Evolutionary conservation across 2,888 invertebrate species (phyloP).

Genomic region (Drosophila nr. fundita): DNA sequence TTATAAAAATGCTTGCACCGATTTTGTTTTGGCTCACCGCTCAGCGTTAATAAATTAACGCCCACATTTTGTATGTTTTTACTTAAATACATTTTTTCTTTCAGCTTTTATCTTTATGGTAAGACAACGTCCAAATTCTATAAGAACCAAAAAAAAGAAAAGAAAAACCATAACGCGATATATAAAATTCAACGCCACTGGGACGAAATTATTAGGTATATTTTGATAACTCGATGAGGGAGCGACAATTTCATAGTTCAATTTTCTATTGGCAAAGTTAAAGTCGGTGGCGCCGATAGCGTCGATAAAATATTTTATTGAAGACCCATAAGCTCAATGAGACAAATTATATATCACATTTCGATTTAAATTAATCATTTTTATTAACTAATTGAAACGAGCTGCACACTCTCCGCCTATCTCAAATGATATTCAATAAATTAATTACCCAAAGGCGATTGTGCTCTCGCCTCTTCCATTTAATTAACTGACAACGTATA

Average conservation of each 20-base stretch:
- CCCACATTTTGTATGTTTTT: slow-evolving; percentile 52
- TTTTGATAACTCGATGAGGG: slow-evolving; percentile 58
- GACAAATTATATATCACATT: slow-evolving; percentile 65
- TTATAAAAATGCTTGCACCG: slow-evolving; percentile 73
- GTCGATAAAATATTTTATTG: slow-evolving; percentile 70
- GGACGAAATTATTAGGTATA: slow-evolving; percentile 25
- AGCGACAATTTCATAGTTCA: slow-evolving; percentile 45
- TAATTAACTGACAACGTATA: slow-evolving; percentile 26
- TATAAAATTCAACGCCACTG: slow-evolving; percentile 38
- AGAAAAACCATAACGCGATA: slow-evolving; percentile 34
- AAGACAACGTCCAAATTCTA: slow-evolving; percentile 56
- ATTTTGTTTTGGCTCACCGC: slow-evolving; percentile 71
- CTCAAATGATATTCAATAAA: slow-evolving; percentile 6
- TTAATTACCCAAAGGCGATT: slow-evolving; percentile 26
- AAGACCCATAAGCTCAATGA: slow-evolving; percentile 56
- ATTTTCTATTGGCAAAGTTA: slow-evolving; percentile 42
- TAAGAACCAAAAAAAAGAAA: slow-evolving; percentile 26
- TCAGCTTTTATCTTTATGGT: slow-evolving; percentile 67
- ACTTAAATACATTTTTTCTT: slow-evolving; percentile 16
- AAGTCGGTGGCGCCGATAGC: slow-evolving; percentile 53
- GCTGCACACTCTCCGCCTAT: background rate
- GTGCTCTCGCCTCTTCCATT: slow-evolving; percentile 17
- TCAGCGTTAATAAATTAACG: slow-evolving; percentile 71
- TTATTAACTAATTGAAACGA: slow-evolving; percentile 26
- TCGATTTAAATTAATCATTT: slow-evolving; percentile 41